phyloP scores from a whole-genome alignment of 2,888 invertebrate species.

The Phanerotoma sp. region DNA sequence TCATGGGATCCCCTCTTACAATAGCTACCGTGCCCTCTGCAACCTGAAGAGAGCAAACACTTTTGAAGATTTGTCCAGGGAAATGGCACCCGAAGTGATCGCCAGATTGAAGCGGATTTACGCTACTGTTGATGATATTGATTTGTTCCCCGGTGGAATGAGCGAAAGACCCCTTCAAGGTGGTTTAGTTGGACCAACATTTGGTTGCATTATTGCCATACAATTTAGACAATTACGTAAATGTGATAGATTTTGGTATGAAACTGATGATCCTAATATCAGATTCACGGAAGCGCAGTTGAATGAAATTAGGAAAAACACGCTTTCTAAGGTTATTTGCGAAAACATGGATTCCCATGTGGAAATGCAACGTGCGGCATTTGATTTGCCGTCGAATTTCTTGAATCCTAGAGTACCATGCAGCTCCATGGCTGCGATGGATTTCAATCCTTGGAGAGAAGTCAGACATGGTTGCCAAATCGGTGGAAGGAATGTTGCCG shows the following conservation, averaged over 20 bases:
- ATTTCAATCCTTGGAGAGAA: constrained; percentile 83
- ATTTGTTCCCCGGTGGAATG: constrained; percentile 94
- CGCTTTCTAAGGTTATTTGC: constrained; percentile 82
- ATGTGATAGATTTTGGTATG: constrained; percentile 97
- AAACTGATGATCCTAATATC: constrained; percentile 76
- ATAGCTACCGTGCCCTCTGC: constrained; percentile 87
- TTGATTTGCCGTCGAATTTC: constrained; percentile 89
- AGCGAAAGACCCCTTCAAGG: constrained; percentile 86
- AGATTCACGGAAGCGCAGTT: constrained; percentile 85
- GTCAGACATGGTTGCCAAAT: constrained; percentile 80
- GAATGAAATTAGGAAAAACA: constrained; percentile 83
- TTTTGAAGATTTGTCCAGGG: constrained; percentile 85
- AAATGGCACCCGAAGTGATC: constrained; percentile 83
- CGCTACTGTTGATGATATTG: constrained; percentile 91
- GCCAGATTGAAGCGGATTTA: constrained; percentile 77
- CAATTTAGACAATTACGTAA: constrained; percentile 89
- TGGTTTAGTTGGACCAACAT: constrained; percentile 90
- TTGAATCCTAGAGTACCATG: constrained; percentile 88
- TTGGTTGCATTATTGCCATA: constrained; percentile 91
- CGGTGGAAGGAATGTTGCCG: constrained; percentile 73
- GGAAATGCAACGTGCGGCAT: constrained; percentile 86
- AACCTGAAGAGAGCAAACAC: constrained; percentile 81
- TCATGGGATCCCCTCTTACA: constrained; percentile 86
- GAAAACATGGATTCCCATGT: constrained; percentile 84
- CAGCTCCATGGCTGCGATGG: constrained; percentile 75